A percentile compares a stretch with the other conserved stretches of the same genome.
Evolutionary conservation across 2,797 vertebrate species (phyloP).

Genomic region (Hapalemur alaotrensis): DNA sequence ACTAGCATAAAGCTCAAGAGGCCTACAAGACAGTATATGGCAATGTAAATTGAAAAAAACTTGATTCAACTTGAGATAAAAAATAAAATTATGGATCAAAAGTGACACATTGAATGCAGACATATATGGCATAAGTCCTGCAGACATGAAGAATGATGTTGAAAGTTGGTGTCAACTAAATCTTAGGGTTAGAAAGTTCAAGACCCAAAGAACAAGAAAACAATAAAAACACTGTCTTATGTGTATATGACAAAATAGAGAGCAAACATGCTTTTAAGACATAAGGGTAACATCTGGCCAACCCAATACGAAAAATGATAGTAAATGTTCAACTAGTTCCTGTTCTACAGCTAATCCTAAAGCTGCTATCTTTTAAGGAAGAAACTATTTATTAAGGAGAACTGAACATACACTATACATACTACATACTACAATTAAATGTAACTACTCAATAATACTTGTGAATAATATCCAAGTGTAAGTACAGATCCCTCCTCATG

Average conservation of each 20-base stretch:
- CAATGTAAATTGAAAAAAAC: neutral
- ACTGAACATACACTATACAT: neutral
- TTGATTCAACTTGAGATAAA: neutral
- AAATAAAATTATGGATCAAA: conserved; percentile 13
- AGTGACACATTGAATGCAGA: neutral
- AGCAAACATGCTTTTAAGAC: neutral
- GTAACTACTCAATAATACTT: neutral
- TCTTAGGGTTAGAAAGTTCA: neutral
- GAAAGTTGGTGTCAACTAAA: neutral
- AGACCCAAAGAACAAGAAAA: neutral
- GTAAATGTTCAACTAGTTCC: neutral
- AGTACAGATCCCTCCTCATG: neutral
- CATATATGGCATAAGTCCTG: neutral
- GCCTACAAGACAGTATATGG: neutral
- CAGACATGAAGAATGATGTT: neutral
- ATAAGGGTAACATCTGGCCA: neutral
- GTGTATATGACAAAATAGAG: neutral
- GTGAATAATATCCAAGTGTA: neutral
- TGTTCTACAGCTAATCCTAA: neutral
- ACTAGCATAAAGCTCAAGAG: neutral
- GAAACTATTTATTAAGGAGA: neutral
- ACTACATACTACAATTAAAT: neutral
- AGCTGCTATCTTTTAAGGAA: neutral
- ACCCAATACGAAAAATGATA: neutral
- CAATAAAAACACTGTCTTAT: neutral